phyloP scores from a whole-genome alignment of 2,113 vertebrate genomes.

The Oxygymnocypris stewartii region DNA sequence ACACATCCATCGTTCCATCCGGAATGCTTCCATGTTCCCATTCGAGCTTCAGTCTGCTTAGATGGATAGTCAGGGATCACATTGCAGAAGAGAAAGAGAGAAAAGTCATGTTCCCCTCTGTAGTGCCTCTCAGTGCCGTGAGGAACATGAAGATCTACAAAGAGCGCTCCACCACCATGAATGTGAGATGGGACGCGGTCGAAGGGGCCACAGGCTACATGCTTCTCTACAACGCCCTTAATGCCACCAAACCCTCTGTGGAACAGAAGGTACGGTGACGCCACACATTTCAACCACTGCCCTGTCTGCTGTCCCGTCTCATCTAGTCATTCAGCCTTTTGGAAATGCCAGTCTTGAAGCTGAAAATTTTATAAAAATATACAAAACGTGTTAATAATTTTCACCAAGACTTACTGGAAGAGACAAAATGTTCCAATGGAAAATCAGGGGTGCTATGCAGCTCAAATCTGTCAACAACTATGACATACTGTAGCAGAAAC shows the following conservation, averaged over 20 bases:
- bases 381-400: background rate
- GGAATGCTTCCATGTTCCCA: conserved; percentile 36
- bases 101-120: conserved; percentile 48
- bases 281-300: conserved; percentile 4
- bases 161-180: conserved; percentile 84
- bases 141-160: conserved; percentile 85
- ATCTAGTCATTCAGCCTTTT: background rate
- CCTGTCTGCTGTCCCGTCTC: background rate
- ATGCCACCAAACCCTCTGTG: conserved; percentile 74
- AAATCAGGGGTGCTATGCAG: background rate
- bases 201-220: conserved; percentile 85
- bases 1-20: background rate
- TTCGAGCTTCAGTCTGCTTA: conserved; percentile 17
- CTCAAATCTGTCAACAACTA: background rate
- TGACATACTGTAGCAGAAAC: conserved; percentile 25
- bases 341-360: background rate
- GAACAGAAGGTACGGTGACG: conserved; percentile 82
- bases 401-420: background rate
- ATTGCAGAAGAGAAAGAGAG: conserved; percentile 39
- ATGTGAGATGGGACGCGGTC: conserved; percentile 85
- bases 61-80: conserved; percentile 16
- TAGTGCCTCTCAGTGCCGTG: conserved; percentile 85
- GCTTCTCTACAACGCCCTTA: conserved; percentile 82
- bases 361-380: background rate
- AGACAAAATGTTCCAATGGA: conserved; percentile 19